phyloP scores from a whole-genome alignment of 1,140 invertebrate species.

The Neodiprion pinetum region DNA sequence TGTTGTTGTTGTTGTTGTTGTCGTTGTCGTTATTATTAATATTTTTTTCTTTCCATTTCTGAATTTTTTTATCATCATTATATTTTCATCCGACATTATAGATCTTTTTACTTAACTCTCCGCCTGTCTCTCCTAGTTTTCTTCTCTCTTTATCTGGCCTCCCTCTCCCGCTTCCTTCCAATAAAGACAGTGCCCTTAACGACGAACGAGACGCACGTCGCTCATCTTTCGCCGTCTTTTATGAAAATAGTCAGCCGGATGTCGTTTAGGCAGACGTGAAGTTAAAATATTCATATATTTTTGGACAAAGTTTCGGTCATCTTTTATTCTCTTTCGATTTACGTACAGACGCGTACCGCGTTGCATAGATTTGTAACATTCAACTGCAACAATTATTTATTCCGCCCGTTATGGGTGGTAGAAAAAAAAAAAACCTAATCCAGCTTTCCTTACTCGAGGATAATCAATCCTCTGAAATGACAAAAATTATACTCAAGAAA shows the following conservation, averaged over 20 bases:
- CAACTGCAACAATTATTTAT: no score
- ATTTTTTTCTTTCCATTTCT: no score
- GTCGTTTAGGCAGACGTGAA: conserved; percentile 31
- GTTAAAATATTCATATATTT: conserved; percentile 47
- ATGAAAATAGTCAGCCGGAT: conserved; percentile 61
- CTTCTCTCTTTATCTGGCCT: conserved; percentile 14
- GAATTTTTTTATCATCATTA: no score
- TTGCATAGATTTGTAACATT: no score
- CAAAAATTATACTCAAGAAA: no score
- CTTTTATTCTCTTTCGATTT: neutral
- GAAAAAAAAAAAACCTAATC: no score
- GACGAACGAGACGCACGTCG: conserved; percentile 4
- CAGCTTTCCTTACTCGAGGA: no score
- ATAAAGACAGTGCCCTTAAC: conserved; percentile 22
- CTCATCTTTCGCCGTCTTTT: conserved; percentile 46
- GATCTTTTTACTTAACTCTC: conserved; percentile 31
- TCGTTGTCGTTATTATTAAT: no score
- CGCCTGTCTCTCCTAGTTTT: conserved; percentile 26
- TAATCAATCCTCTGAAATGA: no score
- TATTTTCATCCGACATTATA: conserved; percentile 20
- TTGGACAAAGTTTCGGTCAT: conserved; percentile 27
- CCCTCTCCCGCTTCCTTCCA: conserved; percentile 23
- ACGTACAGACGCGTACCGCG: no score
- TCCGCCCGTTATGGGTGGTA: no score
- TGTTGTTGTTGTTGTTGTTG: no score